Evolutionary conservation across 2,113 vertebrate genomes (phyloP).

Genomic region (Pristiophorus japonicus): DNA sequence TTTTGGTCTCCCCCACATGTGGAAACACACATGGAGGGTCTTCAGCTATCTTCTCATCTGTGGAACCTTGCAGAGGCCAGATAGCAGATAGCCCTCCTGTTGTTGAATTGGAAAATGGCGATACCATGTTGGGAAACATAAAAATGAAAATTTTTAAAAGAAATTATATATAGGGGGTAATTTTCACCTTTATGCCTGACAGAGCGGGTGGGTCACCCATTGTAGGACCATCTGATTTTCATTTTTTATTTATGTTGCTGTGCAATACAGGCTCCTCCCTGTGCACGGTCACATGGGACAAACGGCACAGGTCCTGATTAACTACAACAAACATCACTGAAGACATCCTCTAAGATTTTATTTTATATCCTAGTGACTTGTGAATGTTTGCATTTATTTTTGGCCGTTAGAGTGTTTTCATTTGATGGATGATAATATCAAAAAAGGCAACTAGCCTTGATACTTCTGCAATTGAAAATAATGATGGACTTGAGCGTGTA

Average conservation of each 20-base stretch:
- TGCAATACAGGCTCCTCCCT: neutral
- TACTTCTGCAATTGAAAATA: neutral
- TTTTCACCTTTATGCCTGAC: neutral
- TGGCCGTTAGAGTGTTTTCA: neutral
- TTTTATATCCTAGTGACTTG: too few species aligned
- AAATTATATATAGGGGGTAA: too few species aligned
- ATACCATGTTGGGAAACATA: neutral
- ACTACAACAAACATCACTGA: neutral
- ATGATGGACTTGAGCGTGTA: neutral
- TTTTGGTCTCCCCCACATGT: neutral
- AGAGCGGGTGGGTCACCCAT: too few species aligned
- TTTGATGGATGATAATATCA: neutral
- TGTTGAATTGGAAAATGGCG: neutral
- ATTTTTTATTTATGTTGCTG: neutral
- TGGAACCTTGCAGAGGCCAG: neutral
- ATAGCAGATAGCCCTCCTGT: neutral
- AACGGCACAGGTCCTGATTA: neutral
- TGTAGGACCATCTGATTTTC: neutral
- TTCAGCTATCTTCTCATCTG: neutral
- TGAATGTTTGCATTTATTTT: neutral
- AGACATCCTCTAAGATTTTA: neutral
- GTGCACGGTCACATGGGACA: neutral
- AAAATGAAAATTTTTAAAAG: neutral
- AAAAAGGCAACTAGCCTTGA: neutral
- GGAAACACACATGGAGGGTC: neutral